Percentiles rank a stretch among this genome's conserved stretches.
These are phyloP conservation scores for Macroramphosus scolopax DNA, from an alignment of 2,797 vertebrate genomes.

Conservation along the genomic window DNA sequence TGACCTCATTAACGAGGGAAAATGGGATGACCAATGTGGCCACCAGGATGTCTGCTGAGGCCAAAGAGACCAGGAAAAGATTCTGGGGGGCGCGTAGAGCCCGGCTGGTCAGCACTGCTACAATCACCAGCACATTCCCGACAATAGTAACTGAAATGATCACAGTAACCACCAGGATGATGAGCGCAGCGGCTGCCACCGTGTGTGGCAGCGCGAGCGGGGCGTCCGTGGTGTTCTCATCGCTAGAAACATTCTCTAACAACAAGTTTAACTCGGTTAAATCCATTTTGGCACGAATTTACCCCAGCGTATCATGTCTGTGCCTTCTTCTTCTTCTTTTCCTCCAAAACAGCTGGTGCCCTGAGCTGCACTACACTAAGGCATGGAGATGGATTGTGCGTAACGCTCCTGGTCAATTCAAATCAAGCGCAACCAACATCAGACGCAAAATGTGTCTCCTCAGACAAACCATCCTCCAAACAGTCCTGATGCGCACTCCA, in stretches of 20 bases:
- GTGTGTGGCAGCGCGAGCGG: constrained; percentile 65
- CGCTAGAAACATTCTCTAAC: constrained; percentile 67
- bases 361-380: constrained; percentile 10
- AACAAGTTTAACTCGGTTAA: constrained; percentile 46
- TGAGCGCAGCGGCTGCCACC: constrained; percentile 70
- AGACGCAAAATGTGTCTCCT: constrained; percentile 3
- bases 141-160: constrained; percentile 84
- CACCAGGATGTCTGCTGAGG: constrained; percentile 90
- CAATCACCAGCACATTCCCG: constrained; percentile 87
- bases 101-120: constrained; percentile 85
- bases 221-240: constrained; percentile 64
- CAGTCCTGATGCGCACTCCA: constrained; percentile 2
- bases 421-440: neutral
- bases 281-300: constrained; percentile 71
- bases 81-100: constrained; percentile 89
- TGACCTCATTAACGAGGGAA: constrained; percentile 87
- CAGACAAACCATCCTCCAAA: constrained; percentile 7
- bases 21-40: constrained; percentile 89
- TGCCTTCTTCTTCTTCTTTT: constrained; percentile 14
- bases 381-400: constrained; percentile 34
- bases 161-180: constrained; percentile 80
- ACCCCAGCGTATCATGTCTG: constrained; percentile 59
- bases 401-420: constrained; percentile 29
- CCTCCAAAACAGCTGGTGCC: constrained; percentile 19
- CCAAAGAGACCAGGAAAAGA: constrained; percentile 89